Evolutionary conservation across 2,888 invertebrate species (phyloP).

Genomic region (Coleophora deauratella): DNA sequence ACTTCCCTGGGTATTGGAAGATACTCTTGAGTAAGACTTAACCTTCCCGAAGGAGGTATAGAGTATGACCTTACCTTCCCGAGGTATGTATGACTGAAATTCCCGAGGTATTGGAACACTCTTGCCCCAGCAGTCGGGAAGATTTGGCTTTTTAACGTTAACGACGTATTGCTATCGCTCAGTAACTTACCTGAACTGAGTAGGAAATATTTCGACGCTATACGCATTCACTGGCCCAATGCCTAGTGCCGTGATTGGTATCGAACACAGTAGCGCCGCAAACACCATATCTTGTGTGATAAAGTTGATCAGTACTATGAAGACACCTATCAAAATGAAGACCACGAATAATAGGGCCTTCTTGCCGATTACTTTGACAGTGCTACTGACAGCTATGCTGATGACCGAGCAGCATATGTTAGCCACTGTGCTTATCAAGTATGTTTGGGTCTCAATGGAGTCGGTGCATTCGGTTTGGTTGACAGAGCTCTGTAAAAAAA

Average conservation of each 20-base stretch:
- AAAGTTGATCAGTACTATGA: conserved; percentile 49
- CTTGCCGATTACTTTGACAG: conserved; percentile 54
- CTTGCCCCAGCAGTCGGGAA: too few species aligned
- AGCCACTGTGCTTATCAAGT: conserved; percentile 44
- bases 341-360: conserved; percentile 43
- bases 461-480: conserved; percentile 39
- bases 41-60: too few species aligned
- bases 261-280: conserved; percentile 45
- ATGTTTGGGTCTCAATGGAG: conserved; percentile 47
- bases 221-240: conserved; percentile 63
- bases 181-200: conserved; percentile 56
- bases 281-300: conserved; percentile 48
- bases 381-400: conserved; percentile 40
- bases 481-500: conserved; percentile 34
- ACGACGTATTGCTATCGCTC: too few species aligned
- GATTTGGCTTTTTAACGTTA: too few species aligned
- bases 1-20: too few species aligned
- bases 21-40: too few species aligned
- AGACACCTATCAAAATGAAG: conserved; percentile 40
- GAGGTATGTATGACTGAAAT: too few species aligned
- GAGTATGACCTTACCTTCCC: too few species aligned
- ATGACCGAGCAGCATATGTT: conserved; percentile 42
- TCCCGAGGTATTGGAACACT: too few species aligned
- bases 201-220: conserved; percentile 61
- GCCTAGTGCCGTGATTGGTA: conserved; percentile 45